phyloP scores from a whole-genome alignment of 2,888 invertebrate genomes.

The Calliphora vomitoria region DNA sequence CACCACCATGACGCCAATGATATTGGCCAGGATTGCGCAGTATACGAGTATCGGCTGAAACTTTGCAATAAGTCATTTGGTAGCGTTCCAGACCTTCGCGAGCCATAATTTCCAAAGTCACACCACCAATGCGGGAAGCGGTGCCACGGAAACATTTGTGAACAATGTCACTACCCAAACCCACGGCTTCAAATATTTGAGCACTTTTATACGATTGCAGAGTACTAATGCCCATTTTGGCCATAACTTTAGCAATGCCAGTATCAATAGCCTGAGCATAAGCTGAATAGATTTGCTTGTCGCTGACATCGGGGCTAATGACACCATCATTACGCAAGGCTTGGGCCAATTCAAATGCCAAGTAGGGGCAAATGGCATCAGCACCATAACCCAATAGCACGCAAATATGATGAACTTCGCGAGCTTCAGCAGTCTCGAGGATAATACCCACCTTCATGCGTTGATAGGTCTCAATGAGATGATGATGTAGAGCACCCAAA shows the following conservation, averaged over 20 bases:
- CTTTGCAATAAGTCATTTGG: slow-evolving; percentile 88
- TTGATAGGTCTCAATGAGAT: slow-evolving; percentile 96
- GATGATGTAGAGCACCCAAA: slow-evolving; percentile 97
- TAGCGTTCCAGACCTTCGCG: slow-evolving; percentile 94
- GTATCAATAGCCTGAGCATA: slow-evolving; percentile 96
- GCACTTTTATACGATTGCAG: slow-evolving; percentile 99
- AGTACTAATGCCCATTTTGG: slow-evolving; percentile 99
- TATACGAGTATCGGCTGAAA: slow-evolving; percentile 88
- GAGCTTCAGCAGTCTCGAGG: slow-evolving; percentile 97
- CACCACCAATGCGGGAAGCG: slow-evolving; percentile 92
- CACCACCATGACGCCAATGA: slow-evolving; percentile 98
- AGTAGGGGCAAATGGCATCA: slow-evolving; percentile 98
- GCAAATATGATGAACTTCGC: slow-evolving; percentile 98
- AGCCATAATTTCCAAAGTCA: slow-evolving; percentile 94
- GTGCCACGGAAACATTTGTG: slow-evolving; percentile 95
- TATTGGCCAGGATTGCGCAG: slow-evolving; percentile 95
- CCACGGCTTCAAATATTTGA: slow-evolving; percentile 99
- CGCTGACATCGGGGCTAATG: slow-evolving; percentile 90
- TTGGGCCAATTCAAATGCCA: slow-evolving; percentile 96
- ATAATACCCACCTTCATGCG: slow-evolving; percentile 98
- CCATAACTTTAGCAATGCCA: slow-evolving; percentile 97
- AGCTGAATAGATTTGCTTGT: slow-evolving; percentile 92
- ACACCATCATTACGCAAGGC: slow-evolving; percentile 94
- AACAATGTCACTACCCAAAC: slow-evolving; percentile 95
- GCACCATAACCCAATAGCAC: slow-evolving; percentile 98